Evolutionary conservation across 2,888 invertebrate species (phyloP), one percentile per base, ranked within the genome.

Genomic region (Cremastinae sp.): DNA sequence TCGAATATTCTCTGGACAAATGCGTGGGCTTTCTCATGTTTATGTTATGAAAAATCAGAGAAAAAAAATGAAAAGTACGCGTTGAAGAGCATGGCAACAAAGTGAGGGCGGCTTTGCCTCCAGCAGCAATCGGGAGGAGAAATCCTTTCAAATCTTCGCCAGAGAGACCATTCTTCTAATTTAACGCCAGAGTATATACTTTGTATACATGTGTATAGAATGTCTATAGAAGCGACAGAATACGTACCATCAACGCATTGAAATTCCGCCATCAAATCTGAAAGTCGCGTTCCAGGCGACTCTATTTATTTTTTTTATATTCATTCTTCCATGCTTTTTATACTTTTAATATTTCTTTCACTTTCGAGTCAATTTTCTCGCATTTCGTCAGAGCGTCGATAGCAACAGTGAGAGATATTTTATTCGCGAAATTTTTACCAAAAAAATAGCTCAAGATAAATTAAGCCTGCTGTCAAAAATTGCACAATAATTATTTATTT

Each of bases 81-180:
- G n/a, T n/a, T n/a, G n/a, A n/a, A n/a, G n/a, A n/a, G n/a, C n/a
- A n/a, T n/a, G n/a, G n/a, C n/a, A n/a, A 41, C 8, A 12, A 37
- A 39, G 66, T 20, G 22, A 9, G 37, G 37, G 22, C 35, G 61
- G 39, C 35, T 53, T 53, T 37, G 55, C 55, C 68, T 73, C 43
- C n/a, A n/a, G n/a, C 49, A 64, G 28, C 53, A 65, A 81, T 76
- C 70, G 78, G 76, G 55, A 68, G 59, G 55, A 78, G 83, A 82
- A 83, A 84, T 84, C 83, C 84, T 85, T 83, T 85, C 83, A 81
- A 85, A 86, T 87, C 84, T 85, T 86, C 85, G 85, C 82, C 82
- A n/a, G n/a, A n/a, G 84, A 55, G 80, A 85, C 82, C 81, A 83
- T 86, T 87, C 84, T 85, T 86, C 83, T 86, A 85, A 87, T 86